A percentile compares a stretch with the other conserved stretches of the same genome.
phyloP scores from a whole-genome alignment of 2,888 invertebrate species.

The Andrena bucephala region DNA sequence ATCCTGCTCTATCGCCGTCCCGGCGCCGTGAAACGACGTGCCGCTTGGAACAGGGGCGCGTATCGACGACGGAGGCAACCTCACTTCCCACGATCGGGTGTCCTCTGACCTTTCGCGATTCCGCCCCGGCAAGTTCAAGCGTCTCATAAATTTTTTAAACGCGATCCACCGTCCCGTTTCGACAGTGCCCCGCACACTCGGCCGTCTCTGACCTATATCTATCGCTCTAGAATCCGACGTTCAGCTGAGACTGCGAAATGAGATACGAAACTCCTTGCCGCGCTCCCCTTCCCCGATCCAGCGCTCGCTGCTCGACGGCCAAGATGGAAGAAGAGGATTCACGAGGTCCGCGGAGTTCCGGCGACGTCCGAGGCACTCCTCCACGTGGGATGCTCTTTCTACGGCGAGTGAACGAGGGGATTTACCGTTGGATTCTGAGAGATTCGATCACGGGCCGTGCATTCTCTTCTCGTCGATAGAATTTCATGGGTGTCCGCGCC shows the following conservation, averaged over 20 bases:
- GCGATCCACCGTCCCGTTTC: constrained; percentile 18
- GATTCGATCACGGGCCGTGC: not conserved
- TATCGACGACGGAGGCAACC: not conserved
- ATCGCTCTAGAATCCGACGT: not conserved
- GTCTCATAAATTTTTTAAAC: constrained; percentile 40
- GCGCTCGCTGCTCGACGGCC: too few relatives aligned
- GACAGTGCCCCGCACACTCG: not conserved
- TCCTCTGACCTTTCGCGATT: constrained; percentile 47
- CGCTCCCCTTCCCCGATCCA: not conserved
- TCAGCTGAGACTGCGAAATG: not conserved
- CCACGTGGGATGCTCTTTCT: not conserved
- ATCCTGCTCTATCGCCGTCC: constrained; percentile 2
- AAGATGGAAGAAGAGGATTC: too few relatives aligned
- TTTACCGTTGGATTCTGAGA: not conserved
- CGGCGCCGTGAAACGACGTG: not conserved
- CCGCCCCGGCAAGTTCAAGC: not conserved
- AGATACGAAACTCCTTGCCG: too few relatives aligned
- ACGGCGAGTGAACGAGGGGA: too few relatives aligned
- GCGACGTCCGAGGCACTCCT: not conserved
- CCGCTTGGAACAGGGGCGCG: not conserved
- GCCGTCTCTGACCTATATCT: not conserved
- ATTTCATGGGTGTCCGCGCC: not conserved
- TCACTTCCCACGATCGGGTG: not conserved
- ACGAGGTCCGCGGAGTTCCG: too few relatives aligned
- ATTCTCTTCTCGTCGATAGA: not conserved